These are phyloP conservation scores for Myioborus melanocephalus DNA, from an alignment of 2,797 vertebrate species.

Conservation along the genomic window DNA sequence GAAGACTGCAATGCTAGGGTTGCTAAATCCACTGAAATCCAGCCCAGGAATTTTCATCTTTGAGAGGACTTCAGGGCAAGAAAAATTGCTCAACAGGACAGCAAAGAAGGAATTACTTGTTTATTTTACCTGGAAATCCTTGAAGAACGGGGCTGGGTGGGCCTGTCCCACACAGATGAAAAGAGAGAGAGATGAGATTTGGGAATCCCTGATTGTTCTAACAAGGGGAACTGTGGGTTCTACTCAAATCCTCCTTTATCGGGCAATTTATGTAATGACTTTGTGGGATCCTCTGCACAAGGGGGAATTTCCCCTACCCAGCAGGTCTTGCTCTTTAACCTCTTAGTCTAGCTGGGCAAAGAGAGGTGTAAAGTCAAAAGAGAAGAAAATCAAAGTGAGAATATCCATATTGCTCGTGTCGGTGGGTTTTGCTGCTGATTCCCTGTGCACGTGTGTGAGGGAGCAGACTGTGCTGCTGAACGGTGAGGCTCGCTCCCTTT, in stretches of 20 bases:
- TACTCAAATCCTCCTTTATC: not conserved
- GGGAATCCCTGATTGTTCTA: not conserved
- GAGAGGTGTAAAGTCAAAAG: fast-evolving
- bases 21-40: not conserved
- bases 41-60: not conserved
- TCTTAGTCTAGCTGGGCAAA: not conserved
- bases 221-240: not conserved
- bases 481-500: not conserved
- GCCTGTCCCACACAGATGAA: not conserved
- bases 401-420: not conserved
- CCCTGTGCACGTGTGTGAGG: not conserved
- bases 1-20: not conserved
- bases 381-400: not conserved
- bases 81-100: not conserved
- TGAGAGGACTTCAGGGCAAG: not conserved
- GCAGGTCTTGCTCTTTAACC: not conserved
- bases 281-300: not conserved
- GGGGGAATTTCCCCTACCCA: not conserved
- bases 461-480: not conserved
- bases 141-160: not conserved
- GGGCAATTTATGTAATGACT: not conserved
- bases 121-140: not conserved
- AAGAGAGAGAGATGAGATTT: not conserved
- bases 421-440: not conserved
- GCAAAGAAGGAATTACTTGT: not conserved